Conservation (phyloP, 2,888 invertebrate genomes). For the Pterobdella sp. region DNA sequence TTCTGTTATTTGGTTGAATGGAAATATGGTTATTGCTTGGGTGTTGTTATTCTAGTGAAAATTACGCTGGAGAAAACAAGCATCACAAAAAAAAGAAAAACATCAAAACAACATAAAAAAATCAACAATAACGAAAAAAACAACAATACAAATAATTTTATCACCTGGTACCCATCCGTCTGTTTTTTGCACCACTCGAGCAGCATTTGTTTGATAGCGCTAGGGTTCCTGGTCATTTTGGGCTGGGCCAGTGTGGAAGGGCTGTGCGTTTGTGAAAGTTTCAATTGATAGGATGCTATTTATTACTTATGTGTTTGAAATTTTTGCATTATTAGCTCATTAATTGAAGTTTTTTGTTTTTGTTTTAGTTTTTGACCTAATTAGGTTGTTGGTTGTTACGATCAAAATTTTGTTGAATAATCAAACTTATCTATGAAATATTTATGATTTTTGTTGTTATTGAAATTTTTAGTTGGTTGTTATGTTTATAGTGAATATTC, state of each 20-base stretch:
- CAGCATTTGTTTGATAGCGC: constrained; percentile 88
- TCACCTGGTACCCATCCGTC: constrained; percentile 93
- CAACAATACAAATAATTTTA: not conserved
- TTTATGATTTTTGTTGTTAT: too few species aligned
- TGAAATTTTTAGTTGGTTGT: too few species aligned
- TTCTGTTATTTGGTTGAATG: constrained; percentile 60
- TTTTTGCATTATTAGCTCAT: not conserved
- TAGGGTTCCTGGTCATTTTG: constrained; percentile 78
- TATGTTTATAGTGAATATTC: too few species aligned
- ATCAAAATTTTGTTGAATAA: too few species aligned
- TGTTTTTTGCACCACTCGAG: constrained; percentile 94
- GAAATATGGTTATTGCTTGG: not conserved
- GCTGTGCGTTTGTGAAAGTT: not conserved
- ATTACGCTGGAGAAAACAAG: not conserved
- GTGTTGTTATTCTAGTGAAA: not conserved
- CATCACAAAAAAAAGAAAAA: not conserved
- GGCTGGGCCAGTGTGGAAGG: constrained; percentile 22
- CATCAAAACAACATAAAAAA: not conserved
- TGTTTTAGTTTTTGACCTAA: too few species aligned
- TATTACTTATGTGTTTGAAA: not conserved
- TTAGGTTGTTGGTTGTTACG: too few species aligned
- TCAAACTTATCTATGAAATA: too few species aligned
- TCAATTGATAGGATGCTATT: not conserved
- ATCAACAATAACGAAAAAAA: not conserved
- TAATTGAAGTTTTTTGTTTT: too few species aligned